Base-by-base conservation (phyloP, 2,113 vertebrate species). In the Pyxicephalus adspersus region DNA sequence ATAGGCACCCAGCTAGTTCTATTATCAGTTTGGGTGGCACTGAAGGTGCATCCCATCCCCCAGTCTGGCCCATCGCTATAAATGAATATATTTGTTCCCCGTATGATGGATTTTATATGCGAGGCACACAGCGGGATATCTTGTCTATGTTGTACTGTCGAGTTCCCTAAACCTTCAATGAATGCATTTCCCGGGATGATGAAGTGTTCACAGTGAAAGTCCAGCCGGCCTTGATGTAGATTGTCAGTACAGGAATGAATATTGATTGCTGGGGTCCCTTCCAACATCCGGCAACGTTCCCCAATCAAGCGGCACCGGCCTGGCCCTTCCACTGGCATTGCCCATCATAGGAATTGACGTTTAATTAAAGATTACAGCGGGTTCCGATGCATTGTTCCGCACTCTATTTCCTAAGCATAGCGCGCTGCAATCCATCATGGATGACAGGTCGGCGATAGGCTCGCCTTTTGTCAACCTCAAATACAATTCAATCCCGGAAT, bases 301-400 rank as follows among this genome's bases (percentile, higher is more conserved):
- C 22, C 13, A 45, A 70, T 5, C 15, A 55, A 4, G 22, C 51
- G 25, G 23, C 50, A 20, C 17, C n/a, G 57, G n/a, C n/a, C 2
- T 23, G 28, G 68, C 22, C 4, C 23, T 55, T 50, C 28, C 67
- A 45, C 26, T 19, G 58, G 26, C 60, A 51, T 61, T 38, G 50
- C 22, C 63, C 51, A 60, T 63, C 57, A 64, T 64, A 63, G 18
- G 28, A 64, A 64, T 25, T 76, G 57, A 76, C 73, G 50, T 64
- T 63, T 76, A 63, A 76, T 76, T 68, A 68, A 68, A 68, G 65
- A 68, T 68, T 76, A 64, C 58, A 64, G 57, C 25, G 18, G 4
- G 38, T 50, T 60, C 54, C 20, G 11, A 61, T 29, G 57, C 72
- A 45, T 25, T 17, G 38, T 26, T 50, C 65, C 23, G 2, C n/a